Evolutionary conservation across 2,113 vertebrate species (phyloP).

Genomic region (Corythornis vintsioides): DNA sequence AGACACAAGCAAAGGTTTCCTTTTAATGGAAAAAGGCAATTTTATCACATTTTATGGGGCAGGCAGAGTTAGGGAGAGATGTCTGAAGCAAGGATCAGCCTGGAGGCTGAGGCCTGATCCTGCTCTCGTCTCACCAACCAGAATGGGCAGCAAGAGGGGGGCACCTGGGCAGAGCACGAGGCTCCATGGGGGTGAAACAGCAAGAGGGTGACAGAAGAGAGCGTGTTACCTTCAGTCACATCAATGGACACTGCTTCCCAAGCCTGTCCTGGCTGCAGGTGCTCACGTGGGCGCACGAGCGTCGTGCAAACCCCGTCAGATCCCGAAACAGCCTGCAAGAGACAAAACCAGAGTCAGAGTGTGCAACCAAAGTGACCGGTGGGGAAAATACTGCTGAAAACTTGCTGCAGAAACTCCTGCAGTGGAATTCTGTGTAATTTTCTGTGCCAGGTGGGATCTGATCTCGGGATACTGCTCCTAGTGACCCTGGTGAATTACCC

Average conservation of each 20-base stretch:
- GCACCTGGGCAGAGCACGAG: accelerated
- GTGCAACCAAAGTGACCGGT: neutral
- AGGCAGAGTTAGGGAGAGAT: neutral
- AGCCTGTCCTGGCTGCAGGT: conserved; percentile 4
- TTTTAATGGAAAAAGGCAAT: neutral
- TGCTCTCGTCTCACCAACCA: neutral
- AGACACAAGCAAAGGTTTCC: neutral
- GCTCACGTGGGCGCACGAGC: neutral
- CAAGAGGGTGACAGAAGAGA: neutral
- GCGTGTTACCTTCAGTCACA: conserved; percentile 63
- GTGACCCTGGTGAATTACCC: neutral
- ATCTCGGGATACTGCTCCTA: neutral
- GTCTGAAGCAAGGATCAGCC: neutral
- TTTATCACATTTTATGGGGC: neutral
- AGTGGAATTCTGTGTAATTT: neutral
- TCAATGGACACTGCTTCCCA: neutral
- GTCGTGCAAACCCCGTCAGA: neutral
- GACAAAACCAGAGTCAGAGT: neutral
- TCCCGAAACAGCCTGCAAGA: conserved; percentile 38
- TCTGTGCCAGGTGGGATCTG: neutral
- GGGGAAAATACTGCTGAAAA: neutral
- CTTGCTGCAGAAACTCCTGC: neutral
- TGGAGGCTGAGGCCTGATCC: neutral
- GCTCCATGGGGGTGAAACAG: neutral
- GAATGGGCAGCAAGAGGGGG: neutral